phyloP scores from a whole-genome alignment of 2,797 vertebrate genomes.

The Epinephelus malabaricus region DNA sequence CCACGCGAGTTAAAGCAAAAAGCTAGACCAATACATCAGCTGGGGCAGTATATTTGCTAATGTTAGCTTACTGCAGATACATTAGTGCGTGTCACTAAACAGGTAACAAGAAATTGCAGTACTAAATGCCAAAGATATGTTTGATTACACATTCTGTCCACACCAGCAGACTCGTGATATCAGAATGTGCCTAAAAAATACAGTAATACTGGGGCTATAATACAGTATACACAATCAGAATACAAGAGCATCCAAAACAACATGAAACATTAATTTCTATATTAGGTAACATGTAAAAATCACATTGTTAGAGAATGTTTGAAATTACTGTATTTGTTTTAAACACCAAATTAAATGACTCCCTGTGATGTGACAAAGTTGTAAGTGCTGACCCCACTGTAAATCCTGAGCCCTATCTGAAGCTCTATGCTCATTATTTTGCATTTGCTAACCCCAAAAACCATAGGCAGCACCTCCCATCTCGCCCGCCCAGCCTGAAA shows the following conservation, averaged over 20 bases:
- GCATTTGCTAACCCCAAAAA: background rate
- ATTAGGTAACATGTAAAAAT: background rate
- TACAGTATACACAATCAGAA: too few species aligned
- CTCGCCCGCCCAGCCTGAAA: background rate
- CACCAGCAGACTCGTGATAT: background rate
- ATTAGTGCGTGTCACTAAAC: background rate
- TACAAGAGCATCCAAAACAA: too few species aligned
- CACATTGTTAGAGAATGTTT: background rate
- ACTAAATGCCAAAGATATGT: background rate
- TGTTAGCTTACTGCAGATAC: background rate
- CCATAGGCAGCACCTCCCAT: conserved; percentile 6
- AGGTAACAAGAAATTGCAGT: background rate
- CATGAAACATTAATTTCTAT: too few species aligned
- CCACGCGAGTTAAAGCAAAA: background rate
- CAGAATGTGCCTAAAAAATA: background rate
- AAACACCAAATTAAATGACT: background rate
- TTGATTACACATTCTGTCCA: background rate
- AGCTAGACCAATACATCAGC: background rate
- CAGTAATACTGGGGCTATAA: too few species aligned
- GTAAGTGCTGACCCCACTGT: background rate
- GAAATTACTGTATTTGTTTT: background rate
- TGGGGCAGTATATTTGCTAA: background rate
- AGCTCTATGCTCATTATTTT: conserved; percentile 7
- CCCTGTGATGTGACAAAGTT: background rate
- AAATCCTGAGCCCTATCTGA: background rate